Evolutionary conservation across 2,113 vertebrate genomes (phyloP).

Genomic region (Hirundichthys speculiger): DNA sequence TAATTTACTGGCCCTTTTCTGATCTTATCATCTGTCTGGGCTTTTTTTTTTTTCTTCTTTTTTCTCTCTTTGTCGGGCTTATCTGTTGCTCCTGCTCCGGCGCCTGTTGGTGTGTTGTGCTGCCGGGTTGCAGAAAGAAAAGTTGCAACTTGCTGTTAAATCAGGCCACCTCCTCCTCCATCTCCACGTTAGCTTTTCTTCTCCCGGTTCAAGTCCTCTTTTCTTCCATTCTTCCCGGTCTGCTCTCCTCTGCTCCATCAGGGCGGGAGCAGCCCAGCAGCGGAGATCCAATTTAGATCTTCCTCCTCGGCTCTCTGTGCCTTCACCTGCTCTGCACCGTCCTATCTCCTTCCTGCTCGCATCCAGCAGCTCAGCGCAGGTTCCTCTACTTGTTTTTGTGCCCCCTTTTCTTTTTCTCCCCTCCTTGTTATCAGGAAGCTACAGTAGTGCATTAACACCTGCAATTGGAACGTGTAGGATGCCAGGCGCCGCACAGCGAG

Average conservation of each 20-base stretch:
- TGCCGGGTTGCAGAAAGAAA: slow-evolving; percentile 15
- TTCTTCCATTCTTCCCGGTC: slow-evolving; percentile 41
- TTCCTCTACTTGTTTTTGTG: slow-evolving; percentile 56
- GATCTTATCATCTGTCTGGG: slow-evolving; percentile 42
- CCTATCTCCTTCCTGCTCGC: slow-evolving; percentile 61
- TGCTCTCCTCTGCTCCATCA: slow-evolving; percentile 51
- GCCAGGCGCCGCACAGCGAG: slow-evolving; percentile 21
- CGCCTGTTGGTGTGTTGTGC: background rate
- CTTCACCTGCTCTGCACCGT: slow-evolving; percentile 37
- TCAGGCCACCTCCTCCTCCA: slow-evolving; percentile 22
- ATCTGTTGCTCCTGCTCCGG: slow-evolving; percentile 36
- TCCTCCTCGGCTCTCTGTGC: slow-evolving; percentile 48
- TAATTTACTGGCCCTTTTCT: slow-evolving; percentile 42
- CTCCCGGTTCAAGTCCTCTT: slow-evolving; percentile 26
- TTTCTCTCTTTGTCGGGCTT: slow-evolving; percentile 45
- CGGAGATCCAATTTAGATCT: slow-evolving; percentile 84
- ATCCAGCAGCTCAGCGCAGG: slow-evolving; percentile 41
- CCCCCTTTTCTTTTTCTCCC: slow-evolving; percentile 11
- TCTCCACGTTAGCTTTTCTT: slow-evolving; percentile 47
- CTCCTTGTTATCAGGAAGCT: slow-evolving; percentile 64
- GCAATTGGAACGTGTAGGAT: slow-evolving; percentile 10
- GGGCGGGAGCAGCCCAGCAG: slow-evolving; percentile 62
- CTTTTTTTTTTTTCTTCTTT: slow-evolving; percentile 4
- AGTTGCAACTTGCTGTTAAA: slow-evolving; percentile 44
- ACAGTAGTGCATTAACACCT: slow-evolving; percentile 45